Percentiles rank a stretch among this genome's conserved stretches.
Evolutionary conservation across 2,797 vertebrate genomes (phyloP).

Genomic region (Peromyscus aztecus): DNA sequence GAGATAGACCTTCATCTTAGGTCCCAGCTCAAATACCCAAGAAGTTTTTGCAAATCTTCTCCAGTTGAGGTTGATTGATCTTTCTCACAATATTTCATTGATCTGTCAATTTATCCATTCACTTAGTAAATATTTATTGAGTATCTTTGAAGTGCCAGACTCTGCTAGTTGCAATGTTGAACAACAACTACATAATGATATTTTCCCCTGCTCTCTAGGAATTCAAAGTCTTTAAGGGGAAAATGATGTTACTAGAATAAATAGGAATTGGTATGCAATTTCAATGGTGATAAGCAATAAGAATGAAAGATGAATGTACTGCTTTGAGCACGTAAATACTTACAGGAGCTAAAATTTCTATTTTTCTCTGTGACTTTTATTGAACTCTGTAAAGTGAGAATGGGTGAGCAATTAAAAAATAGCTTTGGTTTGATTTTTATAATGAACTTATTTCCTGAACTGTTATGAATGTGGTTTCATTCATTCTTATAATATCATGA

Average conservation of each 20-base stretch:
- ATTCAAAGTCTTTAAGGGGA: slow-evolving; percentile 13
- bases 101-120: slow-evolving; percentile 40
- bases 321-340: not conserved
- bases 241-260: not conserved
- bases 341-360: not conserved
- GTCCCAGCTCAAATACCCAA: not conserved
- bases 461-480: not conserved
- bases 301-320: not conserved
- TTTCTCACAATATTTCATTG: slow-evolving; percentile 15
- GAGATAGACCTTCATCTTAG: not conserved
- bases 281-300: not conserved
- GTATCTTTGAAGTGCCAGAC: not conserved
- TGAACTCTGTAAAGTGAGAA: not conserved
- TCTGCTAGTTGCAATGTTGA: not conserved
- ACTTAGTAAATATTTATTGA: slow-evolving; percentile 55
- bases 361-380: slow-evolving; percentile 19
- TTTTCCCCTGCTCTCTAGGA: not conserved
- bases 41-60: slow-evolving; percentile 4
- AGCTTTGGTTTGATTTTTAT: not conserved
- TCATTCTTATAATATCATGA: slow-evolving; percentile 20
- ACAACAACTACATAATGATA: not conserved
- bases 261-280: slow-evolving; percentile 12
- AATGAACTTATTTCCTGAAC: slow-evolving; percentile 7
- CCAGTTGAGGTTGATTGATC: slow-evolving; percentile 21
- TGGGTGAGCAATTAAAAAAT: slow-evolving; percentile 24